These are phyloP conservation scores for Ispidina lecontei DNA, from an alignment of 2,797 vertebrate genomes.

Conservation along the genomic window DNA sequence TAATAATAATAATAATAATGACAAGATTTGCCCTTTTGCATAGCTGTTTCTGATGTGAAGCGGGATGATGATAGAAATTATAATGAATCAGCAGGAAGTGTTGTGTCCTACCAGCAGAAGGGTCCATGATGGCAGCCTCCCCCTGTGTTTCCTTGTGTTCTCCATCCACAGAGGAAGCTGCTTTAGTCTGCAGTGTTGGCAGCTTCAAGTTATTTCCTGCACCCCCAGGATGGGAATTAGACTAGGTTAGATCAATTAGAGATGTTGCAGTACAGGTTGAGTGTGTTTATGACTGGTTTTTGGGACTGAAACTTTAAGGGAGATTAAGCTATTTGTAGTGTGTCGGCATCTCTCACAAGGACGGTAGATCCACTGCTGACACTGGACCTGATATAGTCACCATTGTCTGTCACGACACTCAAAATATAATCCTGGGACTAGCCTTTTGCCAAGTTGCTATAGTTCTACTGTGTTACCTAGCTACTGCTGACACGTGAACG, in stretches of 20 bases:
- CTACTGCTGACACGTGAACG: accelerated
- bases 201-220: not conserved
- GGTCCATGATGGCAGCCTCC: not conserved
- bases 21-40: not conserved
- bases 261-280: not conserved
- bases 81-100: not conserved
- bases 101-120: not conserved
- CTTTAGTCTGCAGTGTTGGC: not conserved
- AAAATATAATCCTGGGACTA: too few species aligned
- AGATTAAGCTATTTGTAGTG: not conserved
- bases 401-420: accelerated
- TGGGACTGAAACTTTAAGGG: not conserved
- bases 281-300: accelerated
- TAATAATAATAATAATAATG: too few species aligned
- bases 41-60: not conserved
- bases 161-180: not conserved
- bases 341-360: not conserved
- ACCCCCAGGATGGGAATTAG: not conserved
- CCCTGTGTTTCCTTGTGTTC: not conserved
- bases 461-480: not conserved
- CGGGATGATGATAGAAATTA: not conserved
- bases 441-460: not conserved
- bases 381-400: accelerated
- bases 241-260: not conserved
- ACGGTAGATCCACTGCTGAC: not conserved